Evolutionary conservation across 1,140 invertebrate species (phyloP).

Genomic region (Sitophilus oryzae): DNA sequence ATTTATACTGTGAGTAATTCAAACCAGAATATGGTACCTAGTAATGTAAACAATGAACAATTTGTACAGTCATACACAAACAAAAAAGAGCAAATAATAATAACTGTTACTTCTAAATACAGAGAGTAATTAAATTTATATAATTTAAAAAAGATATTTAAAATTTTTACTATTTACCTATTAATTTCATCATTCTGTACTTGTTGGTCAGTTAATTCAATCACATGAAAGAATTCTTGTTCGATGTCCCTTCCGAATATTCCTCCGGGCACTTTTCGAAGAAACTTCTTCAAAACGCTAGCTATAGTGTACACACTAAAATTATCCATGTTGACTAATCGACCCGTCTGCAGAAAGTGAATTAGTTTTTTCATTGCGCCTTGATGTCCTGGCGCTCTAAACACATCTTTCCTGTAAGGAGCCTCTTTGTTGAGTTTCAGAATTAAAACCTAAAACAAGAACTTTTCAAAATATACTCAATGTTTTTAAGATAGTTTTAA

Average conservation of each 20-base stretch:
- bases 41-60: no score
- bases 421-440: conserved; percentile 93
- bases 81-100: no score
- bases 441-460: conserved; percentile 69
- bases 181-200: conserved; percentile 89
- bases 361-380: conserved; percentile 94
- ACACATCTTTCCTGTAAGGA: conserved; percentile 86
- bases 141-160: no score
- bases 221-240: conserved; percentile 81
- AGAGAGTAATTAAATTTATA: no score
- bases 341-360: conserved; percentile 89
- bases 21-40: no score
- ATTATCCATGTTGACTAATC: conserved; percentile 95
- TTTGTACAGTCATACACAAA: no score
- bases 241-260: conserved; percentile 90
- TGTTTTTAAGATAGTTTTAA: no score
- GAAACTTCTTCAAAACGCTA: conserved; percentile 94
- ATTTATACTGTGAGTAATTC: no score
- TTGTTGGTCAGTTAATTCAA: conserved; percentile 69
- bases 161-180: no score
- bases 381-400: conserved; percentile 89
- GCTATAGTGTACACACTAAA: conserved; percentile 98
- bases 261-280: conserved; percentile 94
- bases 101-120: no score
- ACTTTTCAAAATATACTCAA: background rate